phyloP scores from a whole-genome alignment of 2,797 vertebrate species.

The Denticeps clupeoides region DNA sequence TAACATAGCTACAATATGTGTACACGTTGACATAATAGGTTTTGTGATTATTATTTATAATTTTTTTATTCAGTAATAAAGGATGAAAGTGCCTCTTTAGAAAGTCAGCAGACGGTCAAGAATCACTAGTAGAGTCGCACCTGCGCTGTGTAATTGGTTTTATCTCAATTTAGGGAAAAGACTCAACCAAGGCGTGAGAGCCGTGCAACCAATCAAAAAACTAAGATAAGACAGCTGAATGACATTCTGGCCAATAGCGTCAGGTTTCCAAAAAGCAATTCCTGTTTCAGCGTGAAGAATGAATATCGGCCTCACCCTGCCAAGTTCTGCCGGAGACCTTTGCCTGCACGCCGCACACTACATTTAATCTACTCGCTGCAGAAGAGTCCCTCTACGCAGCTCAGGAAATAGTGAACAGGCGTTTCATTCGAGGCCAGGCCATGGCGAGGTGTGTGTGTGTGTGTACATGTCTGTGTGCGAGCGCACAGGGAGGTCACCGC shows the following conservation, averaged over 20 bases:
- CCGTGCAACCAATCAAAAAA: not conserved
- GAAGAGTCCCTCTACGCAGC: not conserved
- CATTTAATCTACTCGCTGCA: not conserved
- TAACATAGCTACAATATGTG: no score
- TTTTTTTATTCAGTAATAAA: no score
- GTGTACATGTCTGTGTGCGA: not conserved
- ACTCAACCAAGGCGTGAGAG: not conserved
- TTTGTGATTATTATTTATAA: no score
- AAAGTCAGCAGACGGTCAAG: no score
- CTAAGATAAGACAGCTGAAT: not conserved
- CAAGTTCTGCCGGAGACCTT: not conserved
- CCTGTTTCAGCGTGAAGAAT: not conserved
- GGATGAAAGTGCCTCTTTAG: no score
- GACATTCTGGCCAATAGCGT: not conserved
- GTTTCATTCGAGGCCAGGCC: no score
- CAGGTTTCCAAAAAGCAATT: not conserved
- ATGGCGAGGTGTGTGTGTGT: not conserved
- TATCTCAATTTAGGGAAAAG: constrained; percentile 1
- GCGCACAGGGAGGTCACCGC: not conserved
- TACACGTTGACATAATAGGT: no score
- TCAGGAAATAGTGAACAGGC: constrained; percentile 3
- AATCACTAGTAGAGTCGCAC: no score
- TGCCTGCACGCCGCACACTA: not conserved
- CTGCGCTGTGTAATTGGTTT: not conserved
- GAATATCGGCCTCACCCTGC: not conserved